These are phyloP conservation scores for Acanthoscelides obtectus DNA, from an alignment of 2,888 invertebrate species.

Conservation along the genomic window DNA sequence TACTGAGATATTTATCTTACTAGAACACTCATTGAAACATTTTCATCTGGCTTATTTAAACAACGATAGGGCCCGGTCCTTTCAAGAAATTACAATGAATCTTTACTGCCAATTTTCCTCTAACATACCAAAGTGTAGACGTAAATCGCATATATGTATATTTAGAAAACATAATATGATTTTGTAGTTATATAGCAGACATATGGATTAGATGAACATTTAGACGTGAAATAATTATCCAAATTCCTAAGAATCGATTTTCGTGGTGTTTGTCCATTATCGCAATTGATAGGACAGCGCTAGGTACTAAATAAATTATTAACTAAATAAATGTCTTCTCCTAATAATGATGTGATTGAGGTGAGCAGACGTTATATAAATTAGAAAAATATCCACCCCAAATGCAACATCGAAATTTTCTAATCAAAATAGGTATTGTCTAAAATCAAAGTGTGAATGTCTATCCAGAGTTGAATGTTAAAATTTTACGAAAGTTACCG, in stretches of 20 bases:
- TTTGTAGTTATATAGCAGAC: no score
- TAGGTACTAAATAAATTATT: no score
- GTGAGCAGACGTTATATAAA: no score
- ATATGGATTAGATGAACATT: no score
- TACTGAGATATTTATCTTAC: no score
- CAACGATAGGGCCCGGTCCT: neutral
- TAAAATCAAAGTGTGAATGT: neutral
- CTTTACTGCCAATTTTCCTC: neutral
- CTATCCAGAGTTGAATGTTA: neutral
- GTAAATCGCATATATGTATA: neutral
- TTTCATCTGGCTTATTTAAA: neutral
- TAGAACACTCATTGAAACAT: no score
- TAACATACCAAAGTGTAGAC: neutral
- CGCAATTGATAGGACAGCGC: no score
- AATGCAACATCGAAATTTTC: neutral
- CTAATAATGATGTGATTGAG: no score
- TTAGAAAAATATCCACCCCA: neutral
- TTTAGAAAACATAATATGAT: neutral
- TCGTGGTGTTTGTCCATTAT: no score
- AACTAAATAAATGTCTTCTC: no score
- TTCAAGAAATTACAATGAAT: neutral
- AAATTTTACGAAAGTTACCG: constrained; percentile 25
- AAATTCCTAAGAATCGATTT: no score
- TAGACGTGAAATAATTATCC: no score
- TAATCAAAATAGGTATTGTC: neutral